These are phyloP conservation scores for Perithous albicinctus DNA, from an alignment of 2,888 invertebrate genomes.

Conservation along the genomic window DNA sequence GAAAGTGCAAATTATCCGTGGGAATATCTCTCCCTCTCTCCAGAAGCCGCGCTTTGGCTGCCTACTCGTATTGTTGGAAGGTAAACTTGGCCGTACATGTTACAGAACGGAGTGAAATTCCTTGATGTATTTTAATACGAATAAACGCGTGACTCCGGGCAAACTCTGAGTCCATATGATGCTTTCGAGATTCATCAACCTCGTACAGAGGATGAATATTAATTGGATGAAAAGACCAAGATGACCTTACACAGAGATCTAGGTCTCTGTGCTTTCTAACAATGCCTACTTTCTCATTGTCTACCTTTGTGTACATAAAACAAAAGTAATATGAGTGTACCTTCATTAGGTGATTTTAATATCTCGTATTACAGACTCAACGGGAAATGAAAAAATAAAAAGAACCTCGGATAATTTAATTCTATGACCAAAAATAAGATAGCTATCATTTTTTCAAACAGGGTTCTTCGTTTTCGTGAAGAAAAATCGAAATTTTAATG, in stretches of 20 bases:
- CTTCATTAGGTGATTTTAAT: no score
- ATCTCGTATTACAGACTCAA: no score
- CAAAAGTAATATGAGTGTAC: no score
- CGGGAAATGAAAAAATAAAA: no score
- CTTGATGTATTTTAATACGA: background rate
- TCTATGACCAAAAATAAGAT: no score
- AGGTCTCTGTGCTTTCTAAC: background rate
- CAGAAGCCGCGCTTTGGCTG: background rate
- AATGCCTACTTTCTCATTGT: background rate
- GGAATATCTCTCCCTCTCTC: slow-evolving; percentile 62
- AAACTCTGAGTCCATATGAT: background rate
- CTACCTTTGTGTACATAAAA: background rate
- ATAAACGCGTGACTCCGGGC: background rate
- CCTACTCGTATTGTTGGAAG: background rate
- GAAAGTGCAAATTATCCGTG: slow-evolving; percentile 70
- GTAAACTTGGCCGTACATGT: background rate
- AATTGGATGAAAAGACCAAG: background rate
- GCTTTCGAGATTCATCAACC: background rate
- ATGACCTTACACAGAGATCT: background rate
- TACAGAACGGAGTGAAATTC: background rate
- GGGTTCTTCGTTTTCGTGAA: no score
- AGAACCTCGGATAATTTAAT: no score
- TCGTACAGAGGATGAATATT: background rate
- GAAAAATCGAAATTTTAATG: no score
- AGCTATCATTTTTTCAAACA: no score